Percentiles rank a stretch among this genome's conserved stretches.
phyloP scores from a whole-genome alignment of 2,113 vertebrate genomes.

The Xiphophorus couchianus region DNA sequence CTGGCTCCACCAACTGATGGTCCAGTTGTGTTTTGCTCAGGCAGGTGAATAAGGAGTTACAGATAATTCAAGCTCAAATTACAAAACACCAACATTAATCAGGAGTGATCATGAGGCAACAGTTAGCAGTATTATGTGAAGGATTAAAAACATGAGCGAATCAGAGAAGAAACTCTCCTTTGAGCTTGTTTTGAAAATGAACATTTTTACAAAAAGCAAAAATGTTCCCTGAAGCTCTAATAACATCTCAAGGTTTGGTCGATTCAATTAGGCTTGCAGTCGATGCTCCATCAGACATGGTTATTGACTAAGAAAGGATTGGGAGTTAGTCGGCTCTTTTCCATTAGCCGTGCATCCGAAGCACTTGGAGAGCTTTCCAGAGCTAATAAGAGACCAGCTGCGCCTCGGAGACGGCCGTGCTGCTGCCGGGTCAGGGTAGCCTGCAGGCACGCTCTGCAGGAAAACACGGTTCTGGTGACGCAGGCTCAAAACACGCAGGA shows the following conservation, averaged over 20 bases:
- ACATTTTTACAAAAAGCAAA: background rate
- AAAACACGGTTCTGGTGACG: slow-evolving; percentile 57
- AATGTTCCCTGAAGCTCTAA: background rate
- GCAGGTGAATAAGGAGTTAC: too few relatives aligned
- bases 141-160: too few relatives aligned
- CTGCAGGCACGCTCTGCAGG: slow-evolving; percentile 26
- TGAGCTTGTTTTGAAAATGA: background rate
- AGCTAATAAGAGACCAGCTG: slow-evolving; percentile 68
- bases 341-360: slow-evolving; percentile 60
- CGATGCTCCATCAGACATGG: slow-evolving; percentile 16
- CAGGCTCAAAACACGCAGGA: slow-evolving; percentile 34
- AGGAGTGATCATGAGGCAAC: too few relatives aligned
- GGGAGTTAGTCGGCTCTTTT: slow-evolving; percentile 47
- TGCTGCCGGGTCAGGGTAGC: slow-evolving; percentile 53
- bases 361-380: slow-evolving; percentile 54
- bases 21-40: too few relatives aligned
- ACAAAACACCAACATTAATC: too few relatives aligned
- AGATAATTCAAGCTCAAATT: too few relatives aligned
- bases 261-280: slow-evolving; percentile 5
- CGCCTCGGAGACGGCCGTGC: slow-evolving; percentile 39
- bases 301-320: slow-evolving; percentile 11
- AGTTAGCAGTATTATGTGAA: too few relatives aligned
- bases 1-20: too few relatives aligned
- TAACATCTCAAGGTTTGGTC: slow-evolving; percentile 11
- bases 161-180: background rate